Conservation (phyloP, 2,888 invertebrate species). For the Macrophya annulata region DNA sequence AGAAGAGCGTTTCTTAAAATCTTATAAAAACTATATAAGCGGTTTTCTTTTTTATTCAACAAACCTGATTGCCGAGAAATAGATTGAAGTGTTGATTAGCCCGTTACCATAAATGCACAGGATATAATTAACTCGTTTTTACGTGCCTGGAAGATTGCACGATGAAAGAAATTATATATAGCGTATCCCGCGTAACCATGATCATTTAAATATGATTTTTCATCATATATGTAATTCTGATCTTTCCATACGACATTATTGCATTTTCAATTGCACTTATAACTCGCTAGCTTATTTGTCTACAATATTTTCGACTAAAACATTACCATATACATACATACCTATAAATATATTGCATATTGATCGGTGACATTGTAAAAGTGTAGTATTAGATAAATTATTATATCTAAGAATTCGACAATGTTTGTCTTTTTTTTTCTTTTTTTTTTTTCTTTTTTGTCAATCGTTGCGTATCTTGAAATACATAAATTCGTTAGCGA, state of each 20-base stretch:
- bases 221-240: neutral
- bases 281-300: slow-evolving; percentile 33
- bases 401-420: neutral
- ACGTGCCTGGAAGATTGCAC: neutral
- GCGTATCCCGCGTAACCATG: neutral
- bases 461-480: slow-evolving; percentile 17
- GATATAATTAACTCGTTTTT: neutral
- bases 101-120: neutral
- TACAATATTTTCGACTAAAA: neutral
- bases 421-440: too few species aligned
- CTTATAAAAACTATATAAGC: slow-evolving; percentile 12
- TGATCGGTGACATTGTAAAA: neutral
- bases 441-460: neutral
- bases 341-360: too few species aligned
- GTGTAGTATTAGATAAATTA: neutral
- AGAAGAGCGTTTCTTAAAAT: neutral
- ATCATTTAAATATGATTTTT: neutral
- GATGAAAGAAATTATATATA: neutral
- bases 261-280: slow-evolving; percentile 25
- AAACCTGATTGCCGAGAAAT: neutral
- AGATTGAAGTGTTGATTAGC: neutral
- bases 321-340: neutral
- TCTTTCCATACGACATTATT: slow-evolving; percentile 1
- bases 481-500: slow-evolving; percentile 23
- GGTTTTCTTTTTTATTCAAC: neutral